Conservation (phyloP, 1,140 invertebrate species). For the Glomeris maerens region DNA sequence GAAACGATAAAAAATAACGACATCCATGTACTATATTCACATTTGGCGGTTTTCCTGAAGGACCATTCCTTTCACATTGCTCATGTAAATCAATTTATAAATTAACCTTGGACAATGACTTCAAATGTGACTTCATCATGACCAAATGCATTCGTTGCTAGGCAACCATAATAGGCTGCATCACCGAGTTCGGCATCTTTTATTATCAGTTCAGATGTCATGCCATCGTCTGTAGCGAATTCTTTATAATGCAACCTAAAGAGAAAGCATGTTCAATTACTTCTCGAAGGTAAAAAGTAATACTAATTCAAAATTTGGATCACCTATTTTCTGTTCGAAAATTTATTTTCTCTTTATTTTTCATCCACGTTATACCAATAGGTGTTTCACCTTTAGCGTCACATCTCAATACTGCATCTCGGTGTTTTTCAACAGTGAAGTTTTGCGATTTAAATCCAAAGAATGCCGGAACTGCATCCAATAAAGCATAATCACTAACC, state of each 20-base stretch:
- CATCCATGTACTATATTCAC: no score
- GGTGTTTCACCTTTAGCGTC: background rate
- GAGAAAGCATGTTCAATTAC: no score
- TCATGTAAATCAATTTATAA: no score
- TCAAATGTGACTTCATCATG: conserved; percentile 26
- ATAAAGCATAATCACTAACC: no score
- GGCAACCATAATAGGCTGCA: conserved; percentile 32
- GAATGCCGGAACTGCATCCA: background rate
- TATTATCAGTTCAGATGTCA: conserved; percentile 19
- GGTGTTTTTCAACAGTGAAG: background rate
- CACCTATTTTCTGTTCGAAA: background rate
- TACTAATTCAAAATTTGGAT: no score
- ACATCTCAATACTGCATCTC: background rate
- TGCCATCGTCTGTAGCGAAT: background rate
- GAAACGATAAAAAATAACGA: no score
- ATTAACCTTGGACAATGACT: conserved; percentile 31
- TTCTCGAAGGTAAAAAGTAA: no score
- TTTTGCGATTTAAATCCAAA: background rate
- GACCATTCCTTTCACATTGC: no score
- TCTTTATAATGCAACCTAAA: background rate
- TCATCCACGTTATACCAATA: background rate
- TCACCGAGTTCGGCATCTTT: conserved; percentile 23
- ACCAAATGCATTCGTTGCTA: conserved; percentile 29
- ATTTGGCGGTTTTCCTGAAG: no score
- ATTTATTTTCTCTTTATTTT: background rate